These are phyloP conservation scores for Vespertilio murinus DNA, from an alignment of 2,797 vertebrate genomes.

Conservation along the genomic window DNA sequence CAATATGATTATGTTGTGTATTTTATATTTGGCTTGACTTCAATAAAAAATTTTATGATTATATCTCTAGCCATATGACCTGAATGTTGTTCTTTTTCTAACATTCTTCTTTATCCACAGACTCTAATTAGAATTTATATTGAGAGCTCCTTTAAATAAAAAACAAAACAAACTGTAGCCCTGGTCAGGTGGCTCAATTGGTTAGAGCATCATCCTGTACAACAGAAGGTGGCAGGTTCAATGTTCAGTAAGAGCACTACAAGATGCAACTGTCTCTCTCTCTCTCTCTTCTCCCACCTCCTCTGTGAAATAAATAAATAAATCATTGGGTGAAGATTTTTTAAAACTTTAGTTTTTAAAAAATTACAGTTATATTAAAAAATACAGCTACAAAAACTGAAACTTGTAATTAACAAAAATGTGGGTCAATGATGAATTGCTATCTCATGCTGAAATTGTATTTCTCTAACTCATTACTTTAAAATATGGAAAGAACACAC, in stretches of 20 bases:
- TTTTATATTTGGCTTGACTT: not conserved
- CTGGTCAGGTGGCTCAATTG: accelerated
- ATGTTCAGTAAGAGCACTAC: not conserved
- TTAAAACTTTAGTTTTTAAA: not conserved
- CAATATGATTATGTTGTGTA: not conserved
- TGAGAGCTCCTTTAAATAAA: not conserved
- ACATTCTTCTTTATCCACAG: not conserved
- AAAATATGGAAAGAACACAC: not conserved
- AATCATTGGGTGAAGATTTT: not conserved
- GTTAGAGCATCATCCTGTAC: not conserved
- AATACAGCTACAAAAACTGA: not conserved
- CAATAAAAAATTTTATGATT: not conserved
- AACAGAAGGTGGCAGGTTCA: not conserved
- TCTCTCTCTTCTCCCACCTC: not conserved
- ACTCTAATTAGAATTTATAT: not conserved
- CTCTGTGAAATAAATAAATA: not conserved
- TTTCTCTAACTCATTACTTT: not conserved
- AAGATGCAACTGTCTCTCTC: not conserved
- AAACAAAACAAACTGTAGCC: not conserved
- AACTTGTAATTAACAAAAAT: not conserved
- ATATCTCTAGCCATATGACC: not conserved
- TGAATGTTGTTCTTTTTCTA: not conserved
- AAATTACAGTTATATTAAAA: too few species aligned
- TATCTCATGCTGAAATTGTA: not conserved
- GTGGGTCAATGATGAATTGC: not conserved